Evolutionary conservation across 2,888 invertebrate genomes (phyloP).

Genomic region (Caenorhabditis becei): DNA sequence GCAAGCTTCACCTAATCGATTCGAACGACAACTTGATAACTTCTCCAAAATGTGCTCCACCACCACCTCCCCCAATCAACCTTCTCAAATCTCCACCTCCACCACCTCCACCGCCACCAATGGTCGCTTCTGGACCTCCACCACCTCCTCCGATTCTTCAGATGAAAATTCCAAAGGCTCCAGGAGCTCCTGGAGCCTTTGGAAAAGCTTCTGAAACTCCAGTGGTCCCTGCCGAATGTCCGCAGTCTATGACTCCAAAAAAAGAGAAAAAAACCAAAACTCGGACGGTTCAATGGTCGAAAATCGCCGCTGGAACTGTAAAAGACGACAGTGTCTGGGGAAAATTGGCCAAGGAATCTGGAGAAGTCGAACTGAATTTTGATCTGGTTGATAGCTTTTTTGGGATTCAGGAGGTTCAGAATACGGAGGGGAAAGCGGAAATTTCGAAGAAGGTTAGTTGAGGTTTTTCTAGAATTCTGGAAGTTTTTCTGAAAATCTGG

Average conservation of each 20-base stretch:
- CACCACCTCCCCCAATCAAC: not conserved
- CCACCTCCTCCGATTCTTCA: constrained; percentile 38
- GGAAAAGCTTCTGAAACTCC: no score
- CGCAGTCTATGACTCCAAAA: constrained; percentile 61
- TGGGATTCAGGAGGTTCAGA: constrained; percentile 39
- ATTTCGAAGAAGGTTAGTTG: constrained; percentile 21
- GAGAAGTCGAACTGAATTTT: constrained; percentile 45
- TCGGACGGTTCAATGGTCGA: constrained; percentile 63
- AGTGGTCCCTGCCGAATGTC: constrained; percentile 33
- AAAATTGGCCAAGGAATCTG: constrained; percentile 33
- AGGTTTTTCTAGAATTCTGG: no score
- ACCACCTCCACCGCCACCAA: constrained; percentile 34
- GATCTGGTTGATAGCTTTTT: constrained; percentile 59
- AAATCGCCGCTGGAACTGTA: constrained; percentile 49
- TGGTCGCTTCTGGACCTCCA: constrained; percentile 10
- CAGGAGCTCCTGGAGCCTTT: constrained; percentile 5
- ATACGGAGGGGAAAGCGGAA: not conserved
- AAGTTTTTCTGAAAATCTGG: no score
- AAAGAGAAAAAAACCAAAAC: constrained; percentile 65
- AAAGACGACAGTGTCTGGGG: constrained; percentile 54
- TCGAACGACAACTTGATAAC: constrained; percentile 55
- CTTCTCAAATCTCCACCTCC: constrained; percentile 18
- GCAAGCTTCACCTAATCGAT: constrained; percentile 47
- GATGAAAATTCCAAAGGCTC: constrained; percentile 6
- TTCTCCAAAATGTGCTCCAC: not conserved